A percentile compares a stretch with the other conserved stretches of the same genome.
phyloP scores from a whole-genome alignment of 1,140 invertebrate species.

The Ylistrum balloti region DNA sequence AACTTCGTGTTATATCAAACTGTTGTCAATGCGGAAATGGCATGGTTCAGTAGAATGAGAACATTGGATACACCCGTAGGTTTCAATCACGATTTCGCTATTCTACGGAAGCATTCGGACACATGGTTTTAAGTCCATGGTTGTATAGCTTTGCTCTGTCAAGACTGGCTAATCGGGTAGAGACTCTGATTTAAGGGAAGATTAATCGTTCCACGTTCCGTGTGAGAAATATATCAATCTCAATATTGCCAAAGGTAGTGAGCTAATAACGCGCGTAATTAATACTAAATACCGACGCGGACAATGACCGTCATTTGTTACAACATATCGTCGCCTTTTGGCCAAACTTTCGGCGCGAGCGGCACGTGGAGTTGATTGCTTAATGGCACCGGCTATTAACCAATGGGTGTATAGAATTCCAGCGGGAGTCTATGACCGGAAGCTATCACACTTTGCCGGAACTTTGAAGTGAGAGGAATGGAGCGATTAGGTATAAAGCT shows the following conservation, averaged over 20 bases:
- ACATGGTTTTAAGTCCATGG: not conserved
- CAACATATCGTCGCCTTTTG: not conserved
- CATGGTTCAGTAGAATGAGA: too few species aligned
- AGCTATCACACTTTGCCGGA: conserved; percentile 11
- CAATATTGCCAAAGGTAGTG: not conserved
- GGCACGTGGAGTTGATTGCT: conserved; percentile 23
- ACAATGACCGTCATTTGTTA: not conserved
- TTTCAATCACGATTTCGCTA: not conserved
- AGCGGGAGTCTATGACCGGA: conserved; percentile 36
- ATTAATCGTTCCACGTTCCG: not conserved
- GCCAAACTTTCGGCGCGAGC: conserved; percentile 10
- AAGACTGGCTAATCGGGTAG: not conserved
- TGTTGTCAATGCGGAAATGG: too few species aligned
- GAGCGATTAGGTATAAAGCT: not conserved
- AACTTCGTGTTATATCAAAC: too few species aligned
- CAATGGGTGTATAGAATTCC: conserved; percentile 18
- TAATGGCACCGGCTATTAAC: conserved; percentile 9
- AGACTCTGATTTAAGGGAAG: conserved; percentile 5
- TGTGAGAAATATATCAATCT: conserved; percentile 8
- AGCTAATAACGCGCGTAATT: not conserved
- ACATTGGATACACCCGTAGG: too few species aligned
- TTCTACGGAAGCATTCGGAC: not conserved
- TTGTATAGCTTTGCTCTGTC: not conserved
- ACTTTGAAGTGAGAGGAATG: conserved; percentile 2
- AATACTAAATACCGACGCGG: not conserved